A percentile compares a stretch with the other conserved stretches of the same genome.
These are phyloP conservation scores for Nothobranchius furzeri DNA, from an alignment of 2,113 vertebrate genomes.

Conservation along the genomic window DNA sequence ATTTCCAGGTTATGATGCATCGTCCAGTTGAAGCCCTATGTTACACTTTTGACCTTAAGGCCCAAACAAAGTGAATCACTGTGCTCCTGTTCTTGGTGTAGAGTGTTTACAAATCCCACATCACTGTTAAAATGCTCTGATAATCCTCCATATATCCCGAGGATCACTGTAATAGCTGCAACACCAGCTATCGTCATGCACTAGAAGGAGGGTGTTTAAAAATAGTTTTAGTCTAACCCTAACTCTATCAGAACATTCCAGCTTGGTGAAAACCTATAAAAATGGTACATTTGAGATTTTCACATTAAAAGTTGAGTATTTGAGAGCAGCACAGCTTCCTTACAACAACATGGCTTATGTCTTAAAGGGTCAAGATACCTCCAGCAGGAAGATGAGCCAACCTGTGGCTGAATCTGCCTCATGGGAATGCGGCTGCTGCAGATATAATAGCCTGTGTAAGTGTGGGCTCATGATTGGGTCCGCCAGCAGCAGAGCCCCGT, in stretches of 20 bases:
- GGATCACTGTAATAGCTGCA: conserved; percentile 35
- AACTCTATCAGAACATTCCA: no score
- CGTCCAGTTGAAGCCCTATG: no score
- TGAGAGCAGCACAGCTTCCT: neutral
- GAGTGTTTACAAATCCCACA: neutral
- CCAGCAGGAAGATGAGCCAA: conserved; percentile 34
- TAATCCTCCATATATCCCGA: conserved; percentile 46
- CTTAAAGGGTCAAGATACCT: conserved; percentile 40
- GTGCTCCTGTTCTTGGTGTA: neutral
- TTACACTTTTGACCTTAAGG: neutral
- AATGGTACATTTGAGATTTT: neutral
- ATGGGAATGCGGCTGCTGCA: conserved; percentile 25
- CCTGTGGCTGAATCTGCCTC: conserved; percentile 9
- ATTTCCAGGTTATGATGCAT: neutral
- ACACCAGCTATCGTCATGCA: no score
- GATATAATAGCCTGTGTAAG: conserved; percentile 36
- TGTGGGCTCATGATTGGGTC: conserved; percentile 15
- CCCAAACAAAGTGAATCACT: neutral
- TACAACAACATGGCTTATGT: conserved; percentile 7
- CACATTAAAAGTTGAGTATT: neutral
- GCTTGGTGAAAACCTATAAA: no score
- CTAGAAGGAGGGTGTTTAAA: no score
- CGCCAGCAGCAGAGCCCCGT: conserved; percentile 50
- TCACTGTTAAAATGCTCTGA: conserved; percentile 20
- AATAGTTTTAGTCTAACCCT: no score